These are phyloP conservation scores for Cheilosia vernalis DNA, from an alignment of 2,888 invertebrate genomes.

Conservation along the genomic window DNA sequence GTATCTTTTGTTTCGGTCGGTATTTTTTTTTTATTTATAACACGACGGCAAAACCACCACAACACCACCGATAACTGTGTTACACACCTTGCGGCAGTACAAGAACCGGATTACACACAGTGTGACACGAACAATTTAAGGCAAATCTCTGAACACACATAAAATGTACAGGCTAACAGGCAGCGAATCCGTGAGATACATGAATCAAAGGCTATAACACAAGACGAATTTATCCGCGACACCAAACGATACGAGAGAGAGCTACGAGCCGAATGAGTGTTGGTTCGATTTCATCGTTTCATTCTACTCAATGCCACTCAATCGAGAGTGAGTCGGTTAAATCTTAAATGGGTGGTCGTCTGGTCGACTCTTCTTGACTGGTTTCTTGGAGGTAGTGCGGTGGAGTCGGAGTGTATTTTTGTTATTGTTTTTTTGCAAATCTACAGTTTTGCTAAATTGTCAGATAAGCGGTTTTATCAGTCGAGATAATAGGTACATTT, in stretches of 20 bases:
- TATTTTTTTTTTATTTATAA: conserved; percentile 32
- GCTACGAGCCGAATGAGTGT: conserved; percentile 72
- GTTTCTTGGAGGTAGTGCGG: not conserved
- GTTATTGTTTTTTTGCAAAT: not conserved
- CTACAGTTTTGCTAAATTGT: conserved; percentile 9
- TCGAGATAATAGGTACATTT: not conserved
- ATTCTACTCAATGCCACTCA: conserved; percentile 52
- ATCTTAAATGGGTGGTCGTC: conserved; percentile 39
- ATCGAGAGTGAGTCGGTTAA: conserved; percentile 47
- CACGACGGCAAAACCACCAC: conserved; percentile 55
- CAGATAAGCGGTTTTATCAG: conserved; percentile 21
- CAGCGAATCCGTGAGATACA: conserved; percentile 55
- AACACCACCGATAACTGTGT: conserved; percentile 65
- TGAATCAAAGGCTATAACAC: conserved; percentile 16
- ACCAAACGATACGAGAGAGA: conserved; percentile 62
- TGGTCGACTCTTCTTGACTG: too few relatives aligned
- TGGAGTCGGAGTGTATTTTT: conserved; percentile 22
- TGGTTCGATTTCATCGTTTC: conserved; percentile 65
- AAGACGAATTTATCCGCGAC: conserved; percentile 50
- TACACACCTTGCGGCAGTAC: conserved; percentile 73
- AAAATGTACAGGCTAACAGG: not conserved
- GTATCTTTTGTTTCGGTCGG: conserved; percentile 42
- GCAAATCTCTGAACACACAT: conserved; percentile 57
- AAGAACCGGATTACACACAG: conserved; percentile 69
- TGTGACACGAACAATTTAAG: conserved; percentile 59